A percentile compares a stretch with the other conserved stretches of the same genome.
Evolutionary conservation across 2,888 invertebrate genomes (phyloP).

Genomic region (Drosophila pseudotakahashii): DNA sequence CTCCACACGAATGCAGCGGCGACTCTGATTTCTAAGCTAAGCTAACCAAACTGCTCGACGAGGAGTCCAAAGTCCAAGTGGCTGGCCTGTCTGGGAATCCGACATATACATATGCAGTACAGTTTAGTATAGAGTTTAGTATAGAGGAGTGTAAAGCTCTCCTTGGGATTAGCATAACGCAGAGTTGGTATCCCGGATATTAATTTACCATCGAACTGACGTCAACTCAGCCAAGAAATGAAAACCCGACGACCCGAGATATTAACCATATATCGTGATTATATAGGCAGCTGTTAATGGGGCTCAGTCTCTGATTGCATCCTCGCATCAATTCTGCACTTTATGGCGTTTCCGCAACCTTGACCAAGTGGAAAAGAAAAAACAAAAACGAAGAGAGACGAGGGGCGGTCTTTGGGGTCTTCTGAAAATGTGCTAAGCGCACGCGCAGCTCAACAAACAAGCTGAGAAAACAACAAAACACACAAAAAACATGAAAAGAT

Average conservation of each 20-base stretch:
- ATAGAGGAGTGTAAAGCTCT: slow-evolving; percentile 8
- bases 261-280: slow-evolving; percentile 4
- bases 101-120: neutral
- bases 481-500: slow-evolving; percentile 8
- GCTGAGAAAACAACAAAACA: neutral
- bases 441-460: slow-evolving; percentile 29
- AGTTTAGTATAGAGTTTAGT: too few relatives aligned
- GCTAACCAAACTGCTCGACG: neutral
- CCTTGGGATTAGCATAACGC: slow-evolving; percentile 31
- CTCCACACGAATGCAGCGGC: slow-evolving; percentile 22
- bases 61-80: slow-evolving; percentile 30
- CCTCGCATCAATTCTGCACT: slow-evolving; percentile 34
- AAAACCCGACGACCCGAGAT: slow-evolving; percentile 8
- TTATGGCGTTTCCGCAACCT: slow-evolving; percentile 38
- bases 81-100: neutral
- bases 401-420: neutral
- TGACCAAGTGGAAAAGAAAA: slow-evolving; percentile 32
- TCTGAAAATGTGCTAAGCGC: slow-evolving; percentile 36
- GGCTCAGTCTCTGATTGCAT: slow-evolving; percentile 18
- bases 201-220: neutral
- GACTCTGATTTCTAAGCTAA: slow-evolving; percentile 39
- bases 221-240: slow-evolving; percentile 13
- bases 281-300: slow-evolving; percentile 14
- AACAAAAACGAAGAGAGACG: neutral
- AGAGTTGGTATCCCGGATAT: slow-evolving; percentile 15